Percentiles rank a stretch among this genome's conserved stretches.
Conservation (phyloP, 2,797 vertebrate species). For the Craterocephalus amniculus region DNA sequence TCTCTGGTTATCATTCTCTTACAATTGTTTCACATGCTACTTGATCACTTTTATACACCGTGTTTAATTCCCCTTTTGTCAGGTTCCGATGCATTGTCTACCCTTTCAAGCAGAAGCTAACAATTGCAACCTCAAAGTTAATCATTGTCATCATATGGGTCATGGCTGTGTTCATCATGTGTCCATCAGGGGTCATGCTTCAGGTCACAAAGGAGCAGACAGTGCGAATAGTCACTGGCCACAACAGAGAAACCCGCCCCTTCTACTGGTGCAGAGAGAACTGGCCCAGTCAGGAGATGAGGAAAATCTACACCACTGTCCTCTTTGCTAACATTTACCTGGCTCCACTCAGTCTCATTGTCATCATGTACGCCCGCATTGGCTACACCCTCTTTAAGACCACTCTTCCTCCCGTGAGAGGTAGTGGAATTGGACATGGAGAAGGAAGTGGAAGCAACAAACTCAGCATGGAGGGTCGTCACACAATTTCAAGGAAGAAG, state of each 20-base stretch:
- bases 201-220: slow-evolving; percentile 86
- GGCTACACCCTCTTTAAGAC: slow-evolving; percentile 84
- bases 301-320: slow-evolving; percentile 91
- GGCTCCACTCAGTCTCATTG: slow-evolving; percentile 88
- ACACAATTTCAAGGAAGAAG: slow-evolving; percentile 82
- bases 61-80: slow-evolving; percentile 34
- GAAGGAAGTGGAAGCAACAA: slow-evolving; percentile 45
- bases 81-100: slow-evolving; percentile 92
- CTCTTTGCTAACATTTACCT: slow-evolving; percentile 93
- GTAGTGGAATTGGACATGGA: slow-evolving; percentile 17
- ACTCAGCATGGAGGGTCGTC: slow-evolving; percentile 66
- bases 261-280: slow-evolving; percentile 92
- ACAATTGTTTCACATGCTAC: background rate
- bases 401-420: slow-evolving; percentile 38
- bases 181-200: slow-evolving; percentile 91
- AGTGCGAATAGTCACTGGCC: slow-evolving; percentile 81
- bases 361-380: slow-evolving; percentile 89
- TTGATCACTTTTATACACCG: background rate
- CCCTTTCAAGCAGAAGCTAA: slow-evolving; percentile 92
- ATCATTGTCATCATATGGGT: slow-evolving; percentile 89
- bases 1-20: background rate
- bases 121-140: slow-evolving; percentile 79
- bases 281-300: slow-evolving; percentile 90
- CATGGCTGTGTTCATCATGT: slow-evolving; percentile 89
- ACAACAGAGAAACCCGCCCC: slow-evolving; percentile 73